phyloP scores from a whole-genome alignment of 1,140 invertebrate genomes.

The Anadara kagoshimensis region DNA sequence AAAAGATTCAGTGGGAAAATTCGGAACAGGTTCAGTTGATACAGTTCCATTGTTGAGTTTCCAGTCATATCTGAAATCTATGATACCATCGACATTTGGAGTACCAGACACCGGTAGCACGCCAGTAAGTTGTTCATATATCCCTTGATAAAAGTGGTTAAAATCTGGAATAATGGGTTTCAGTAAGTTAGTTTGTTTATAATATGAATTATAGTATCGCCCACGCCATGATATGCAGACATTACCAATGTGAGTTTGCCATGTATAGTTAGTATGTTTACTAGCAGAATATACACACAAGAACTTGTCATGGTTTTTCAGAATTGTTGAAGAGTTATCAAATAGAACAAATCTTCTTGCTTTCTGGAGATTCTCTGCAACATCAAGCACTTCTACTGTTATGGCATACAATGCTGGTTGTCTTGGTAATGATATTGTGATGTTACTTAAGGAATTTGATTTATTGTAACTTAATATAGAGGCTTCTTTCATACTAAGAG shows the following conservation, averaged over 20 bases:
- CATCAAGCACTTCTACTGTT: constrained; percentile 42
- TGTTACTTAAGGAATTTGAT: not conserved
- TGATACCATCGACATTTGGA: constrained; percentile 6
- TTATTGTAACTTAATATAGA: not conserved
- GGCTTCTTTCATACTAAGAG: not conserved
- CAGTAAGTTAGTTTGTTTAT: constrained; percentile 27
- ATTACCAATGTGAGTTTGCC: constrained; percentile 38
- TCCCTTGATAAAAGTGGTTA: not conserved
- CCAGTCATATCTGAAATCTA: not conserved
- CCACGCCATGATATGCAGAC: constrained; percentile 43
- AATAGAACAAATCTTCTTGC: constrained; percentile 47
- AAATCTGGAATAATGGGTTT: not conserved
- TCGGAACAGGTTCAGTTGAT: not conserved
- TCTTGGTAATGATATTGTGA: not conserved
- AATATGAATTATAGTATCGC: constrained; percentile 41
- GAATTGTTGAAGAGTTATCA: constrained; percentile 45
- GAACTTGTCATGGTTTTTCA: not conserved
- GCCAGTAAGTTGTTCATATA: constrained; percentile 17
- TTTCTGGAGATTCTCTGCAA: constrained; percentile 20
- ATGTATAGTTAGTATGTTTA: constrained; percentile 23
- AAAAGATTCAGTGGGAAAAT: not conserved
- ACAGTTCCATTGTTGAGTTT: not conserved
- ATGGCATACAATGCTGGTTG: constrained; percentile 41
- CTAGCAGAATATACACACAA: constrained; percentile 31
- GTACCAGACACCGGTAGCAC: constrained; percentile 4